phyloP scores from a whole-genome alignment of 2,113 vertebrate species.

The Phalacrocorax brasilianus region DNA sequence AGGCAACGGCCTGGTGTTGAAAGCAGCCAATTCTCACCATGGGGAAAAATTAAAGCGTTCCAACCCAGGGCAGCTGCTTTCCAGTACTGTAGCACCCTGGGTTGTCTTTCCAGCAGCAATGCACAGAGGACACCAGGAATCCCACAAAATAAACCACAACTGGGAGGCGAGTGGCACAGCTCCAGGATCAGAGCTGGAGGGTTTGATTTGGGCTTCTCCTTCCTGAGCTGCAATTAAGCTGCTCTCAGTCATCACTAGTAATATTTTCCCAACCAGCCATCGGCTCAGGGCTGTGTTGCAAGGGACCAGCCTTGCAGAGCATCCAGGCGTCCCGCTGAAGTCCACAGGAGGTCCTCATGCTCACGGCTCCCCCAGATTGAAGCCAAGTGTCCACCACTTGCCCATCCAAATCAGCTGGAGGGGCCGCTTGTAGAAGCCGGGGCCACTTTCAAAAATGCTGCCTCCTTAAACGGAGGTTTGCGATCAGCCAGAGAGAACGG shows the following conservation, averaged over 20 bases:
- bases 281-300: background rate
- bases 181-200: fast-evolving
- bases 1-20: fast-evolving
- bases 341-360: background rate
- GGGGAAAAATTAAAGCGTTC: background rate
- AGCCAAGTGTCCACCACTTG: background rate
- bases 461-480: background rate
- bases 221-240: background rate
- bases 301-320: background rate
- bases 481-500: background rate
- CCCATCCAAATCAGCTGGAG: background rate
- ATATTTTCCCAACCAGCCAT: background rate
- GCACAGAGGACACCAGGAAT: background rate
- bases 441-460: background rate
- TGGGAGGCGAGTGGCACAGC: fast-evolving
- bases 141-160: background rate
- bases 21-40: background rate
- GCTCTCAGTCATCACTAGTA: background rate
- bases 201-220: background rate
- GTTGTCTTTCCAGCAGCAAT: background rate
- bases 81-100: fast-evolving
- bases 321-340: background rate
- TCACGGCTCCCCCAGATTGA: background rate
- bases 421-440: background rate
- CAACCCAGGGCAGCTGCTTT: background rate